These are phyloP conservation scores for Pinctada fucata DNA, from an alignment of 2,888 invertebrate species.

Conservation along the genomic window DNA sequence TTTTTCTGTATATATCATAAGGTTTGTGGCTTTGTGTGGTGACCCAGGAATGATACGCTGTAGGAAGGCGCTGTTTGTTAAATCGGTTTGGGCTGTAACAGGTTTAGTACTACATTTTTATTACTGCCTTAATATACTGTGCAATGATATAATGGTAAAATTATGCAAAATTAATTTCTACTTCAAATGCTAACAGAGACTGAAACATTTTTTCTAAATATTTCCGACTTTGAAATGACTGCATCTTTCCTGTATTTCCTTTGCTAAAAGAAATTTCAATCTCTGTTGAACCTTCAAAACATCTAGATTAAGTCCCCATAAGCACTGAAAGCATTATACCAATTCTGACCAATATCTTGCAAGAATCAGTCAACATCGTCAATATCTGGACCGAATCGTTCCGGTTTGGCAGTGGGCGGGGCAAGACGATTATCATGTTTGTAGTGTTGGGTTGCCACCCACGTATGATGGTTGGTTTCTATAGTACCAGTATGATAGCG, in stretches of 20 bases:
- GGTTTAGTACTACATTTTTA: not conserved
- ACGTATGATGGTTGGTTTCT: slow-evolving; percentile 48
- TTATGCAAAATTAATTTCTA: too few species aligned
- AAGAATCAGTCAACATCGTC: slow-evolving; percentile 37
- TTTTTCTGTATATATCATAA: slow-evolving; percentile 27
- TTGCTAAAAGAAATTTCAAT: too few species aligned
- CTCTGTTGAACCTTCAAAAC: too few species aligned
- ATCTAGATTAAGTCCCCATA: too few species aligned
- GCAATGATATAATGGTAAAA: not conserved
- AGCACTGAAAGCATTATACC: not conserved
- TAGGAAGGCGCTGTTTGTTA: slow-evolving; percentile 39
- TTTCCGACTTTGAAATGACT: too few species aligned
- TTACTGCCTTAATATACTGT: not conserved
- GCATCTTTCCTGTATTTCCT: too few species aligned
- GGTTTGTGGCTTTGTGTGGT: slow-evolving; percentile 52
- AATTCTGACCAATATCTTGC: slow-evolving; percentile 20
- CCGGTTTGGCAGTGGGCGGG: slow-evolving; percentile 40
- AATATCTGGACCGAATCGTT: slow-evolving; percentile 20
- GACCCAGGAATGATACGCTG: slow-evolving; percentile 56
- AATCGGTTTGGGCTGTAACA: slow-evolving; percentile 46
- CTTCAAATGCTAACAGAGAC: too few species aligned
- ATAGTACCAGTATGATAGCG: slow-evolving; percentile 41
- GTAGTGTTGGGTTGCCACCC: slow-evolving; percentile 53
- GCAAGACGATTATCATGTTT: slow-evolving; percentile 44
- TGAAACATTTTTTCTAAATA: too few species aligned